phyloP scores from a whole-genome alignment of 2,888 invertebrate species.

The Ochropleura leucogaster region DNA sequence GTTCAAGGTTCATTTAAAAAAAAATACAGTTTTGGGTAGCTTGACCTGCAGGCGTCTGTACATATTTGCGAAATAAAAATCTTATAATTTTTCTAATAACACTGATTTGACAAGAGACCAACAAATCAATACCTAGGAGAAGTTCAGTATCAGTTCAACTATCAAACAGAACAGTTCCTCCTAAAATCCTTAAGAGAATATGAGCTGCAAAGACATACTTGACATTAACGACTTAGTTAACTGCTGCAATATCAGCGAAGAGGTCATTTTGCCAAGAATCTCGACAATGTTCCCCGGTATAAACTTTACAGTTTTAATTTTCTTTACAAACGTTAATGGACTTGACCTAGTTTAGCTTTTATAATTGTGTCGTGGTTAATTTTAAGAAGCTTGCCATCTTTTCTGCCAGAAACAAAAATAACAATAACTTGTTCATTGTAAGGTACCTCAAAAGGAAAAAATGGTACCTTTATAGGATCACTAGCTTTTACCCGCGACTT shows the following conservation, averaged over 20 bases:
- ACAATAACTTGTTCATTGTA: too few species aligned
- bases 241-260: slow-evolving; percentile 13
- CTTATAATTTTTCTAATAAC: too few species aligned
- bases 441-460: too few species aligned
- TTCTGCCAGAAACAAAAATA: not conserved
- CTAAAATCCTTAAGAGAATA: slow-evolving; percentile 25
- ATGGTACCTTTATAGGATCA: too few species aligned
- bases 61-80: too few species aligned
- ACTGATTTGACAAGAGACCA: not conserved
- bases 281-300: slow-evolving; percentile 25
- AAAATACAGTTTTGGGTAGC: too few species aligned
- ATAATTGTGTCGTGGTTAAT: not conserved
- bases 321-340: slow-evolving; percentile 22
- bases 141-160: too few species aligned
- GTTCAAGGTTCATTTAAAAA: too few species aligned
- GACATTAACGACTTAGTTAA: slow-evolving; percentile 29
- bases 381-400: slow-evolving; percentile 3
- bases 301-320: slow-evolving; percentile 52
- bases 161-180: not conserved
- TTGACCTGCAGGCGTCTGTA: too few species aligned
- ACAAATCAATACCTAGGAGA: not conserved
- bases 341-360: slow-evolving; percentile 35
- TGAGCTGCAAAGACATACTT: slow-evolving; percentile 33
- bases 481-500: too few species aligned
- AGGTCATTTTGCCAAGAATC: slow-evolving; percentile 42